Percentiles rank a stretch among this genome's conserved stretches.
These are phyloP conservation scores for Mus spicilegus DNA, from an alignment of 2,113 vertebrate genomes.

Conservation along the genomic window DNA sequence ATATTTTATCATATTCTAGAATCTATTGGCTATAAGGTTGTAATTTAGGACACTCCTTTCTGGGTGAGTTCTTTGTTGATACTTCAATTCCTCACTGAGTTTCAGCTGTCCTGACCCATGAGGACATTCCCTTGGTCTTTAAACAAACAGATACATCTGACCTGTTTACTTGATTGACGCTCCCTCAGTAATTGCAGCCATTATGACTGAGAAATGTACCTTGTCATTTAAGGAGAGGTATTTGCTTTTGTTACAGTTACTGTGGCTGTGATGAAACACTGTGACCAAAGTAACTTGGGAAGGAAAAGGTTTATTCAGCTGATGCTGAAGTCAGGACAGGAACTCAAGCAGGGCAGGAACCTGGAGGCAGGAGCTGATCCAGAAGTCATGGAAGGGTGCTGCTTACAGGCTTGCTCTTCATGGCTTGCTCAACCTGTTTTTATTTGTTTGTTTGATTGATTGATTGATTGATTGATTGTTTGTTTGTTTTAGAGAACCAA, in stretches of 20 bases:
- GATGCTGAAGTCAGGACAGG: background rate
- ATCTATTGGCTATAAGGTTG: background rate
- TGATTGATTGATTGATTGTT: background rate
- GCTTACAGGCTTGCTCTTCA: background rate
- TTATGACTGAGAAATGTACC: constrained; percentile 1
- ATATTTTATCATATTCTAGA: background rate
- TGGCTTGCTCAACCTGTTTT: background rate
- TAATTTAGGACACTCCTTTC: constrained; percentile 64
- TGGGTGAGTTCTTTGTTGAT: constrained; percentile 62
- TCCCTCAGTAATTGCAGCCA: constrained; percentile 58
- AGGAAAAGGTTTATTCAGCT: background rate
- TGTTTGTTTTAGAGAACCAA: background rate
- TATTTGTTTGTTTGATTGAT: background rate
- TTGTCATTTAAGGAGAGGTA: constrained; percentile 5
- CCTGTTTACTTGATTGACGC: constrained; percentile 70
- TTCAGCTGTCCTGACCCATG: constrained; percentile 57
- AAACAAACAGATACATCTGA: constrained; percentile 4
- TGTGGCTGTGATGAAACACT: background rate
- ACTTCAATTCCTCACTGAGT: constrained; percentile 49
- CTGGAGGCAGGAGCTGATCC: background rate
- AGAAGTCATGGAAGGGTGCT: background rate
- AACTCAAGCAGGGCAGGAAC: background rate
- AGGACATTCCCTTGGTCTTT: background rate
- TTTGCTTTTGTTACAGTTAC: background rate
- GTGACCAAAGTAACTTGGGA: background rate